Base-by-base conservation (phyloP, 2,797 vertebrate genomes). In the Enteromius radiatus region DNA sequence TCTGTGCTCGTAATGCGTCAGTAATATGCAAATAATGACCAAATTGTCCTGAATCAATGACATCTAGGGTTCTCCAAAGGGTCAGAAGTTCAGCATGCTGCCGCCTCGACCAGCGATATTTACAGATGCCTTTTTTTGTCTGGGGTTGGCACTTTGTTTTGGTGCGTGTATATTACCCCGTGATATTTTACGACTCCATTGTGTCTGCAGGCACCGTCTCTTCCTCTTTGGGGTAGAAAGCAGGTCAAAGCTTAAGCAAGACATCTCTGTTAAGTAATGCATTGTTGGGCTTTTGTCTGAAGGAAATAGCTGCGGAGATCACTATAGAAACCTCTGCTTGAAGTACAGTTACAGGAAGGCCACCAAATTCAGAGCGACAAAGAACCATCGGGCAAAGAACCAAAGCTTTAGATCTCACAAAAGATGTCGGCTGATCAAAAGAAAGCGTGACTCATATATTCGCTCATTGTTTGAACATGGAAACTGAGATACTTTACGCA, bases 201-300 rank as follows among this genome's bases (percentile, higher is more conserved):
- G 92, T 83, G 78, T 86, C 85, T 86, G 74, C 77, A 83, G 86
- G 78, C 86, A 82, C 84, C 68, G 84, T 63, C 83, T 76, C 86
- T 76, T 82, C 85, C 84, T 89, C 88, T 89, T 68, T 84, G 81
- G 90, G 88, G 90, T 93, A 88, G 89, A 88, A 90, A 92, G 93
- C 93, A 93, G 91, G 90, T 93, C 92, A 91, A 92, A 94, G 91
- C 91, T 93, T 90, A 90, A 90, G 89, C 90, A 93, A 83, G 89
- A 88, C 86, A 84, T 87, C 87, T 88, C 85, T 91, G 87, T 94
- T 91, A 92, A 88, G 76, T 85, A 88, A 84, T 88, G 91, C 88
- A 93, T 93, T 94, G 92, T 93, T 86, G 89, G 26, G 36, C 80
- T 86, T 84, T 84, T 82, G 87, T 84, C 86, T 88, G 86, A 77